phyloP scores from a whole-genome alignment of 2,113 vertebrate species.

The Rattus rattus region DNA sequence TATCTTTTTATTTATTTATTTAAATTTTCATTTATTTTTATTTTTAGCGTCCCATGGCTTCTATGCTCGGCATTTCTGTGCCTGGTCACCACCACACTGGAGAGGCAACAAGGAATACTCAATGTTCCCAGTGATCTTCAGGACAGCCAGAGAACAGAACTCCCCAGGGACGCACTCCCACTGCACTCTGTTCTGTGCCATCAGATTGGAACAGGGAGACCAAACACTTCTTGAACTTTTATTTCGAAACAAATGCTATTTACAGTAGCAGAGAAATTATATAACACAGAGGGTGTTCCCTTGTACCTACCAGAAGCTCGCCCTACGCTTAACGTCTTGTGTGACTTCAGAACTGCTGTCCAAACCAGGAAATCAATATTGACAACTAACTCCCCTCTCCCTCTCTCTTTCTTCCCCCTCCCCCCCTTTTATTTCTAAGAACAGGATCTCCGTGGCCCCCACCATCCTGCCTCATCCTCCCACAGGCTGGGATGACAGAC shows the following conservation, averaged over 20 bases:
- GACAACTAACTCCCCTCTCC: neutral
- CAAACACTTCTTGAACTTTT: neutral
- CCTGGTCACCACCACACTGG: neutral
- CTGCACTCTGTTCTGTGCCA: constrained; percentile 1
- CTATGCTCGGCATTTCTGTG: neutral
- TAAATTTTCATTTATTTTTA: no score
- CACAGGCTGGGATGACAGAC: neutral
- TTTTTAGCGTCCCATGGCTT: no score
- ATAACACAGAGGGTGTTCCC: constrained; percentile 21
- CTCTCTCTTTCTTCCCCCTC: no score
- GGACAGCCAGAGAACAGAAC: neutral
- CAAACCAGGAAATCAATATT: neutral
- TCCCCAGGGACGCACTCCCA: neutral
- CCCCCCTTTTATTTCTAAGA: no score
- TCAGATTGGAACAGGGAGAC: neutral
- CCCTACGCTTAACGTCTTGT: neutral
- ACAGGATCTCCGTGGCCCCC: neutral
- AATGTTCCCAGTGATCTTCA: neutral
- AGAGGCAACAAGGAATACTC: neutral
- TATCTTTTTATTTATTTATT: no score
- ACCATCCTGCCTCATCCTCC: no score
- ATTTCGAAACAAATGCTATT: constrained; percentile 26
- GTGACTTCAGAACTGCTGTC: neutral
- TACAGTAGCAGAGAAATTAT: constrained; percentile 55
- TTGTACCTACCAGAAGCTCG: neutral